phyloP scores from a whole-genome alignment of 1,140 invertebrate genomes.

The Cydia amplana region DNA sequence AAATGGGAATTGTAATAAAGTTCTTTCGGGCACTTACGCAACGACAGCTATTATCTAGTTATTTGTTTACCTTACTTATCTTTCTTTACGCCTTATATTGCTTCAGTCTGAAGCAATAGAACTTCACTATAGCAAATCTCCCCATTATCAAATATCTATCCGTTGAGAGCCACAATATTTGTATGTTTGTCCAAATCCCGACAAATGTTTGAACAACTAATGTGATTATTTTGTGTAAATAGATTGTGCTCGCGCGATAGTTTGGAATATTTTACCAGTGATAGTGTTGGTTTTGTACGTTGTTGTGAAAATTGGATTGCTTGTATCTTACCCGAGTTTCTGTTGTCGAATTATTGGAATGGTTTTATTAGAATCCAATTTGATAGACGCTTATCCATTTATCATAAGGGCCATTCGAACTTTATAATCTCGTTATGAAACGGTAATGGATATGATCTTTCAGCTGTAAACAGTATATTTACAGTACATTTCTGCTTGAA shows the following conservation, averaged over 20 bases:
- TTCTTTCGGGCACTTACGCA: not conserved
- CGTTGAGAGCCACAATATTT: conserved; percentile 21
- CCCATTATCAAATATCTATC: conserved; percentile 42
- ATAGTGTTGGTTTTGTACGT: conserved; percentile 24
- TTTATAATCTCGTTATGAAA: no score
- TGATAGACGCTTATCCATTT: not conserved
- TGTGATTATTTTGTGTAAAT: conserved; percentile 53
- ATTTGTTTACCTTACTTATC: not conserved
- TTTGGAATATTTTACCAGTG: conserved; percentile 25
- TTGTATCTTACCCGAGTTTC: not conserved
- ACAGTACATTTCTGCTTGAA: no score
- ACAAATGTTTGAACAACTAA: conserved; percentile 53
- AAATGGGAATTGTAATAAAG: no score
- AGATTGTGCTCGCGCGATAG: conserved; percentile 37
- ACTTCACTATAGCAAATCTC: conserved; percentile 30
- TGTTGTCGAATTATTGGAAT: conserved; percentile 8
- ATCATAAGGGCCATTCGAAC: no score
- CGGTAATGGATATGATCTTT: no score
- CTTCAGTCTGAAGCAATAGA: not conserved
- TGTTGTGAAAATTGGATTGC: conserved; percentile 8
- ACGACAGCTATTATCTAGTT: not conserved
- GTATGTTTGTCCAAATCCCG: conserved; percentile 42
- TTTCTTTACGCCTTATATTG: not conserved
- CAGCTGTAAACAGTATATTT: no score
- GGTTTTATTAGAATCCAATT: not conserved